Conservation (phyloP, 1,140 invertebrate genomes). For the Danaus melanippus region DNA sequence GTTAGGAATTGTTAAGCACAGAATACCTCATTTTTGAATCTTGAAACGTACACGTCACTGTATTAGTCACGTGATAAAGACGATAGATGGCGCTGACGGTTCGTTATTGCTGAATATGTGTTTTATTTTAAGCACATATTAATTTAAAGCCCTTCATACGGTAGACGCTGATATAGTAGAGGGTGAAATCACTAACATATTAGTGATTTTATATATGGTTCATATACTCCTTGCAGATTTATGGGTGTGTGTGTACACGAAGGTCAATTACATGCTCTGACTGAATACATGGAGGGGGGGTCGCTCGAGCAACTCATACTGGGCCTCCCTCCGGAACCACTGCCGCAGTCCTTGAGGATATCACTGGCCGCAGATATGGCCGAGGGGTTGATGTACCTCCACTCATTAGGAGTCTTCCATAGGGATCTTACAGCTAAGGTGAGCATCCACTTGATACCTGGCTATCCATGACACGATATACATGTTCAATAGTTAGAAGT, state of each 20-base stretch:
- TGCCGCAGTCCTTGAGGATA: slow-evolving; percentile 87
- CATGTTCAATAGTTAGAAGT: neutral
- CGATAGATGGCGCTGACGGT: too few species aligned
- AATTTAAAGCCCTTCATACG: too few species aligned
- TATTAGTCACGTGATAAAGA: too few species aligned
- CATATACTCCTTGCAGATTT: slow-evolving; percentile 77
- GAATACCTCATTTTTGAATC: too few species aligned
- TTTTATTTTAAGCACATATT: too few species aligned
- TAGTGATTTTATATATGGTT: neutral
- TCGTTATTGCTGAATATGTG: too few species aligned
- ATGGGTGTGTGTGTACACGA: slow-evolving; percentile 98
- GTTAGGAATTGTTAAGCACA: too few species aligned
- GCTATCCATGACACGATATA: neutral
- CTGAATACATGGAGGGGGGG: slow-evolving; percentile 95
- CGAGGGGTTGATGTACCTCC: slow-evolving; percentile 92
- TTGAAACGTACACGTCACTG: too few species aligned
- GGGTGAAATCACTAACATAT: too few species aligned
- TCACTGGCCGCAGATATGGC: slow-evolving; percentile 90
- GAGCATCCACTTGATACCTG: slow-evolving; percentile 1
- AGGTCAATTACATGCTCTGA: slow-evolving; percentile 94
- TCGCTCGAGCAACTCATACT: slow-evolving; percentile 92
- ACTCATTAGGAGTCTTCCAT: slow-evolving; percentile 93
- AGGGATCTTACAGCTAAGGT: slow-evolving; percentile 96
- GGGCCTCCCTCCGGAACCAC: slow-evolving; percentile 75
- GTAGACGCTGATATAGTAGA: too few species aligned